phyloP scores from a whole-genome alignment of 2,113 vertebrate species.

The Drymodes brunneopygia region DNA sequence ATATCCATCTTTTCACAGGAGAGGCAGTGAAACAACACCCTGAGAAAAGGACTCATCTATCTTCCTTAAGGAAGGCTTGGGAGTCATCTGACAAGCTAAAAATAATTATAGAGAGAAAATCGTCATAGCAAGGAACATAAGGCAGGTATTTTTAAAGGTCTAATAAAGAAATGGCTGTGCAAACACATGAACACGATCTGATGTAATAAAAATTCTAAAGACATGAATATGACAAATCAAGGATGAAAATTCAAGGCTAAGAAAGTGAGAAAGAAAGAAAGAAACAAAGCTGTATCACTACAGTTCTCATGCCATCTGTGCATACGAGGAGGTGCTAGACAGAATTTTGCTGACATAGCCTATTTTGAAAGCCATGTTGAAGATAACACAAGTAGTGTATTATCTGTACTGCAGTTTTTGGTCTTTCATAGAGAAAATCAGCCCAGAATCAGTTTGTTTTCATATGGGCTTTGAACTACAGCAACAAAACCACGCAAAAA shows the following conservation, averaged over 20 bases:
- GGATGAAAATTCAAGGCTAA: neutral
- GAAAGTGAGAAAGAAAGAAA: conserved; percentile 2
- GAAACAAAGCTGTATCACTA: neutral
- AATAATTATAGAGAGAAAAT: neutral
- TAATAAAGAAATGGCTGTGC: neutral
- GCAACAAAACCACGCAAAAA: neutral
- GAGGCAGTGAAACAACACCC: neutral
- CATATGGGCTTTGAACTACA: neutral
- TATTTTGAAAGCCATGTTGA: neutral
- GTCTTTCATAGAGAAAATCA: neutral
- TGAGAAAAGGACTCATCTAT: neutral
- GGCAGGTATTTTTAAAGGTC: neutral
- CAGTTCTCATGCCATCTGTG: conserved; percentile 28
- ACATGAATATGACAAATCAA: neutral
- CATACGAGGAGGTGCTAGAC: neutral
- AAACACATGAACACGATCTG: neutral
- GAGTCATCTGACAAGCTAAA: neutral
- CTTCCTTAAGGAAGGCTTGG: neutral
- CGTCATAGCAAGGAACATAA: neutral
- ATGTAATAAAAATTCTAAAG: neutral
- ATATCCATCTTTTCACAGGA: neutral
- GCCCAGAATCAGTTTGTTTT: neutral
- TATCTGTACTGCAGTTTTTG: neutral
- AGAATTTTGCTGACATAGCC: conserved; percentile 1
- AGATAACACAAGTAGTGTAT: neutral